A percentile compares a stretch with the other conserved stretches of the same genome.
Evolutionary conservation across 2,888 invertebrate genomes (phyloP).

Genomic region (Phrixothrix hirtus): DNA sequence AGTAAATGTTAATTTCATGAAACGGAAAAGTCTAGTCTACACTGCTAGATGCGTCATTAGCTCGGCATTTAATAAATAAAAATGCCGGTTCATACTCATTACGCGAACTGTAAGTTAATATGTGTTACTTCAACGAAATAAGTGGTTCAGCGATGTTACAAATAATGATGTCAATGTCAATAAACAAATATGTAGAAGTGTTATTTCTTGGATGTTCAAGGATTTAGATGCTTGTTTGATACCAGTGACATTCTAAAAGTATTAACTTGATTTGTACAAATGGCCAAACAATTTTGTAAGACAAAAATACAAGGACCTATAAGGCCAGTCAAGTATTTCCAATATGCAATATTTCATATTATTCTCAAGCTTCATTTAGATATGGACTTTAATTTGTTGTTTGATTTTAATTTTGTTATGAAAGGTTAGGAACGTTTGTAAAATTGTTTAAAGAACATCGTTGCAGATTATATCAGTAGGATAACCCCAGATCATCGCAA

Average conservation of each 20-base stretch:
- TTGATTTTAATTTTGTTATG: constrained; percentile 6
- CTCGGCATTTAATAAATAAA: constrained; percentile 1
- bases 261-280: too few relatives aligned
- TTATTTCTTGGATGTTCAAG: not conserved
- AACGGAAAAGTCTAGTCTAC: not conserved
- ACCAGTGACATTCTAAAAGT: not conserved
- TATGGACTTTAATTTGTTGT: too few relatives aligned
- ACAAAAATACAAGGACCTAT: too few relatives aligned
- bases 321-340: too few relatives aligned
- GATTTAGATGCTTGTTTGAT: not conserved
- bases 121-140: constrained; percentile 10
- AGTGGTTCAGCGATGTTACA: constrained; percentile 8
- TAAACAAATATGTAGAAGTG: constrained; percentile 10
- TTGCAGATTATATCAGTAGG: not conserved
- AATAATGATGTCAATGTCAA: constrained; percentile 17
- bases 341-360: too few relatives aligned
- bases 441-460: not conserved
- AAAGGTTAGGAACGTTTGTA: constrained; percentile 9
- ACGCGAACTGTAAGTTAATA: constrained; percentile 2
- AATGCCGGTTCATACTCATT: constrained; percentile 5
- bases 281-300: too few relatives aligned
- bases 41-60: not conserved
- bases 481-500: too few relatives aligned
- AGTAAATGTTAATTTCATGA: too few relatives aligned
- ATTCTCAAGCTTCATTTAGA: too few relatives aligned